phyloP scores from a whole-genome alignment of 2,113 vertebrate genomes.

The Semnornis frantzii region DNA sequence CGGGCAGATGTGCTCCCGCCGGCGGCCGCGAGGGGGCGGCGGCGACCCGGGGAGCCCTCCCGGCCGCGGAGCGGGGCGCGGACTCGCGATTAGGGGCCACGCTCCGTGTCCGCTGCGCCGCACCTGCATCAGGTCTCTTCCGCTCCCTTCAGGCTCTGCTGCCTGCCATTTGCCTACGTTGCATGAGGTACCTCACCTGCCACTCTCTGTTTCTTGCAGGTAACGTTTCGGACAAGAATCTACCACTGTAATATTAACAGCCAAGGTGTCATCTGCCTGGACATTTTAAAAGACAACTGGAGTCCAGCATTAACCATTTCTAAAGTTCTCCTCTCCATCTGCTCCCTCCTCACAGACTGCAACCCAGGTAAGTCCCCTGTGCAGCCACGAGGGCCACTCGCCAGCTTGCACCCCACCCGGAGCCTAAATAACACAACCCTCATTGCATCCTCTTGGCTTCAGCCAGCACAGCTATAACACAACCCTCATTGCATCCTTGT shows the following conservation, averaged over 20 bases:
- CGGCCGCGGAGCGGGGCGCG: background rate
- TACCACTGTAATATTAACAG: conserved; percentile 99
- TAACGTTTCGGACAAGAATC: conserved; percentile 95
- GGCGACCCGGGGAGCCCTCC: background rate
- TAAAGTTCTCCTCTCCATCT: conserved; percentile 97
- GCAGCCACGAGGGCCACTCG: rapidly evolving
- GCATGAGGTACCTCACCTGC: rapidly evolving
- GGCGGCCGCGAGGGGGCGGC: conserved; percentile 72
- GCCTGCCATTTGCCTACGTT: rapidly evolving
- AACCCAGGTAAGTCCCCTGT: conserved; percentile 87
- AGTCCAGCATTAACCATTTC: conserved; percentile 95
- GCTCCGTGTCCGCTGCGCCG: background rate
- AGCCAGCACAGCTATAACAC: background rate
- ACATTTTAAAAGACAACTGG: conserved; percentile 98
- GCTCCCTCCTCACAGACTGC: conserved; percentile 97
- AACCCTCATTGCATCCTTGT: background rate
- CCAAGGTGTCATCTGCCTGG: conserved; percentile 96
- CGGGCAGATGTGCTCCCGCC: background rate
- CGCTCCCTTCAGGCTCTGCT: rapidly evolving
- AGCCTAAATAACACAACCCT: background rate
- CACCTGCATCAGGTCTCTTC: rapidly evolving
- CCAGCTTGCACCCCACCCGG: rapidly evolving
- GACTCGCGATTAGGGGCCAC: background rate
- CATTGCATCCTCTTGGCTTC: background rate
- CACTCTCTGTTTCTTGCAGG: conserved; percentile 75